Evolutionary conservation across 1,140 invertebrate species (phyloP), one percentile per base, ranked within the genome.

Genomic region (Rhagoletis zephyria): DNA sequence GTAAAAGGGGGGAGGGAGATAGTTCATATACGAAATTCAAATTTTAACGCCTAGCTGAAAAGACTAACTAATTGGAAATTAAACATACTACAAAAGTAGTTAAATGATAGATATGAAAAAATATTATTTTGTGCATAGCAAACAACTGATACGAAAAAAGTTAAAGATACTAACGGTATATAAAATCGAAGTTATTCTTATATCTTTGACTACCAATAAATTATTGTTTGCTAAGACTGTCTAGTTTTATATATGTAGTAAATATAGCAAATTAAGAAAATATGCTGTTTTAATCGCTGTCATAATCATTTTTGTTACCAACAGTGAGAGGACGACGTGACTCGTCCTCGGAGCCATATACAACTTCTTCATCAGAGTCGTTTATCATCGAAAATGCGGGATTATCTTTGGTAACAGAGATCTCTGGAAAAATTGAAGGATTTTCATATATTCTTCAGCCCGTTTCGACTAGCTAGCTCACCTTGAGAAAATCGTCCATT

Each of bases 331-430:
- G 96, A 88, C 96, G 94, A 86, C 96, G 94, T 89, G 96, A 97
- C 88, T 97, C 97, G 90, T 97, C 97, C 89, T 98, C 97, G 48
- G 97, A 98, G 89, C 97, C 98, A 92, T 98, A 99, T 89, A 98
- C 97, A 7, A 98, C 97, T 89, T 99, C 98, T 94, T 99, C 98
- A 93, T 99, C 98, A 0, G 98, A 98, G 92, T 99, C 98, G 93
- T 99, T 99, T 87, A 99, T 97, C 98, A 99, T 99, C 12, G 98
- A 99, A 93, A 99, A 97, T 7, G 97, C 96, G 74, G 98, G 98
- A 94, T 99, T 99, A 94, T 99, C 98, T 94, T 98, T 99, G 48
- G 98, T 98, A 89, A 98, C 97, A 9, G 97, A 94, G 56, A 95
- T 95, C 93, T 99, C 98, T 97, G 93, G 91, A 86, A 87, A 60